phyloP scores from a whole-genome alignment of 2,888 invertebrate species.

The Ectobius pallidus region DNA sequence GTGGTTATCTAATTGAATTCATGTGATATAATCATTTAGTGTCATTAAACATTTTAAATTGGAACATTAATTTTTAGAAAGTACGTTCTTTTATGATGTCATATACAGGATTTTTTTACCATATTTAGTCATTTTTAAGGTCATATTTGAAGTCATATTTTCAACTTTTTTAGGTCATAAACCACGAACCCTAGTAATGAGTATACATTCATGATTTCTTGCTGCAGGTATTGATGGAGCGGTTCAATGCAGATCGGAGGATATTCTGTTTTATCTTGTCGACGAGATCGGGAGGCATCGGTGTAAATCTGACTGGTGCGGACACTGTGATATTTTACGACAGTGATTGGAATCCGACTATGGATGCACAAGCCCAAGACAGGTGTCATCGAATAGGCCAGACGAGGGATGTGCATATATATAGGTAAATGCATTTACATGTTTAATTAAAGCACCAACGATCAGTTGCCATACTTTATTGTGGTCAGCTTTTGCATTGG shows the following conservation, averaged over 20 bases:
- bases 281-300: conserved; percentile 96
- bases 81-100: too few species aligned
- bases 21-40: too few species aligned
- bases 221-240: conserved; percentile 83
- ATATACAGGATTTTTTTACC: too few species aligned
- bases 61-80: too few species aligned
- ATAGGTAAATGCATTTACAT: conserved; percentile 60
- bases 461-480: conserved; percentile 18
- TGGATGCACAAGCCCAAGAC: conserved; percentile 98
- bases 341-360: conserved; percentile 99
- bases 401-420: conserved; percentile 98
- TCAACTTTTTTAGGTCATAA: too few species aligned
- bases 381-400: conserved; percentile 99
- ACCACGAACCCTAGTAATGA: too few species aligned
- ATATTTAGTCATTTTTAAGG: too few species aligned
- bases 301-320: conserved; percentile 97
- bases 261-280: conserved; percentile 98
- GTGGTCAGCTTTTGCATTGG: conserved; percentile 29
- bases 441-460: background rate
- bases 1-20: too few species aligned
- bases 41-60: too few species aligned
- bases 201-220: background rate
- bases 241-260: conserved; percentile 93
- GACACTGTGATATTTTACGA: conserved; percentile 99
- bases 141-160: too few species aligned